phyloP scores from a whole-genome alignment of 2,888 invertebrate genomes.

The Tethea ocularis region DNA sequence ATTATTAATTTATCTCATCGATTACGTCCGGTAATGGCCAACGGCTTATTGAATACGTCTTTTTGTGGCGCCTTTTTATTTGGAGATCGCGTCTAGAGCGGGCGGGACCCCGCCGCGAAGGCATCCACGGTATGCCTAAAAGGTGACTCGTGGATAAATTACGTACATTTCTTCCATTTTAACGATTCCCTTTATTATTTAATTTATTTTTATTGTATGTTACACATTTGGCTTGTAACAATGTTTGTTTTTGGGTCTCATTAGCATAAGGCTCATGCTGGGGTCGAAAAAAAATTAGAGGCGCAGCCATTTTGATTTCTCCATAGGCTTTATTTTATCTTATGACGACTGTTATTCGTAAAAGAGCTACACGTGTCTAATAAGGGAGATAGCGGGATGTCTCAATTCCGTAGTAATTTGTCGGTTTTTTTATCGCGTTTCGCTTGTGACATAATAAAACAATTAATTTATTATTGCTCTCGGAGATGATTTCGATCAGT shows the following conservation, averaged over 20 bases:
- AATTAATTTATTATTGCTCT: constrained; percentile 78
- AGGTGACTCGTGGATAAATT: constrained; percentile 84
- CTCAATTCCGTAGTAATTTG: constrained; percentile 78
- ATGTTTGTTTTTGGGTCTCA: constrained; percentile 82
- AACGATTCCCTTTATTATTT: constrained; percentile 83
- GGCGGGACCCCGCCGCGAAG: constrained; percentile 76
- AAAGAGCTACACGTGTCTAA: constrained; percentile 66
- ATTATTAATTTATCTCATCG: constrained; percentile 82
- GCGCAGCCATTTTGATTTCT: constrained; percentile 69
- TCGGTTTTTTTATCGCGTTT: constrained; percentile 73
- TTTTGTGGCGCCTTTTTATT: constrained; percentile 83
- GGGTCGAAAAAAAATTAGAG: constrained; percentile 60
- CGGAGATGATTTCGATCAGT: constrained; percentile 75
- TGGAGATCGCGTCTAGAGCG: constrained; percentile 78
- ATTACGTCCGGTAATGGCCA: constrained; percentile 80
- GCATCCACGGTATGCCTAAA: constrained; percentile 82
- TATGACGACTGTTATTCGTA: constrained; percentile 64
- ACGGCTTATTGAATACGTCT: constrained; percentile 81
- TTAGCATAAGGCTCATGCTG: constrained; percentile 81
- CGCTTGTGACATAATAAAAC: constrained; percentile 79
- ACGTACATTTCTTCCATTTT: constrained; percentile 82
- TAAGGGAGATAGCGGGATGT: constrained; percentile 80
- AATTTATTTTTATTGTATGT: constrained; percentile 83
- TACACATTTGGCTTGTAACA: constrained; percentile 82
- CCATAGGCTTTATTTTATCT: constrained; percentile 69